phyloP scores from a whole-genome alignment of 2,797 vertebrate genomes.

The Anableps anableps region DNA sequence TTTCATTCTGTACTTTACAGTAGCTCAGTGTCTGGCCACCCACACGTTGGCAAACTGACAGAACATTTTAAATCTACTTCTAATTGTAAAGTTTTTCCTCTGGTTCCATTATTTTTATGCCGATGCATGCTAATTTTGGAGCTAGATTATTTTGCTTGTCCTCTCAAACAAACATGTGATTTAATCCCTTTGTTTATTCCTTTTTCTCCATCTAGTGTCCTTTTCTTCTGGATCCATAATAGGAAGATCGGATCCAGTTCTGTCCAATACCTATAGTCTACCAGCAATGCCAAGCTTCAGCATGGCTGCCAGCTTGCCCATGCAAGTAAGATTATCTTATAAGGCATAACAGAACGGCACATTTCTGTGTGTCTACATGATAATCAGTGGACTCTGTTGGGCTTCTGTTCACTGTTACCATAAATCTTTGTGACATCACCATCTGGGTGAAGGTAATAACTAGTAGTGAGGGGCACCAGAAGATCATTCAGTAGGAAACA shows the following conservation, averaged over 20 bases:
- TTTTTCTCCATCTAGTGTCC: slow-evolving; percentile 82
- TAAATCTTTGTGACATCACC: neutral
- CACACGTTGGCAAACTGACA: neutral
- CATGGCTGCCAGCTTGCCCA: slow-evolving; percentile 98
- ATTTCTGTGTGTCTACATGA: neutral
- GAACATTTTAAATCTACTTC: neutral
- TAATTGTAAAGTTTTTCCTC: neutral
- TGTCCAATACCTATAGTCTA: slow-evolving; percentile 95
- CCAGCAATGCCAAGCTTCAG: slow-evolving; percentile 97
- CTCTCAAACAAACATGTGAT: neutral
- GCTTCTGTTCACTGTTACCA: neutral
- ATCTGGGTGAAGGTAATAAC: neutral
- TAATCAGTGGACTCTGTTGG: neutral
- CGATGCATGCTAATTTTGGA: neutral
- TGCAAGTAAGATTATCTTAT: slow-evolving; percentile 89
- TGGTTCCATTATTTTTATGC: neutral
- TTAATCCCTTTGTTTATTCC: slow-evolving; percentile 1
- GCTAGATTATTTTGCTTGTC: neutral
- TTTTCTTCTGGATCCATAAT: slow-evolving; percentile 97
- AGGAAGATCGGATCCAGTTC: slow-evolving; percentile 93
- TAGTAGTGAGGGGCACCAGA: neutral
- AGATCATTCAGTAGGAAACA: neutral
- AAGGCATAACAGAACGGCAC: neutral
- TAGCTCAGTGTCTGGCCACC: neutral
- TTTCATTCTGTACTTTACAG: neutral